A percentile compares a stretch with the other conserved stretches of the same genome.
Evolutionary conservation across 2,888 invertebrate genomes (phyloP).

Genomic region (Melitaea athalia): DNA sequence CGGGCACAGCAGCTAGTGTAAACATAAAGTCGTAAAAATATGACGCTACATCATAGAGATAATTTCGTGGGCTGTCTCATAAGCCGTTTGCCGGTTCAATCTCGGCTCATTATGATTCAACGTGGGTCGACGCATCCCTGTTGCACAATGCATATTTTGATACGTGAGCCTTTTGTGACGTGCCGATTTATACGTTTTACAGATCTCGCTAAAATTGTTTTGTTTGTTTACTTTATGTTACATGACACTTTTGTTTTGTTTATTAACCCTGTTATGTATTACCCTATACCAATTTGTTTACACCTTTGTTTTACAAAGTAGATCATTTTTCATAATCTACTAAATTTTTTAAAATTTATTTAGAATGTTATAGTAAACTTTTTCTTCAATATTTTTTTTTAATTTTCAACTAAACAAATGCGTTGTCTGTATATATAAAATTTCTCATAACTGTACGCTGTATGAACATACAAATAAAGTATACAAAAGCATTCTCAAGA

Average conservation of each 20-base stretch:
- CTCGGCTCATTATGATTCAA: slow-evolving; percentile 47
- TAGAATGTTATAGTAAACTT: too few species aligned
- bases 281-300: too few species aligned
- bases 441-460: slow-evolving; percentile 2
- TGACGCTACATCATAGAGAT: slow-evolving; percentile 24
- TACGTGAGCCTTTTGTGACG: slow-evolving; percentile 59
- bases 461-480: not conserved
- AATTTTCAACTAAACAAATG: not conserved
- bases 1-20: too few species aligned
- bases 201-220: slow-evolving; percentile 14
- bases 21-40: slow-evolving; percentile 26
- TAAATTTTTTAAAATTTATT: too few species aligned
- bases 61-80: slow-evolving; percentile 31
- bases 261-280: slow-evolving; percentile 11
- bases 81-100: slow-evolving; percentile 16
- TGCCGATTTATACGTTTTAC: slow-evolving; percentile 51
- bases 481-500: slow-evolving; percentile 7
- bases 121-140: slow-evolving; percentile 51
- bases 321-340: too few species aligned
- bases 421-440: not conserved
- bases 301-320: too few species aligned
- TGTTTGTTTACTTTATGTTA: slow-evolving; percentile 18
- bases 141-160: slow-evolving; percentile 55
- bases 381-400: not conserved
- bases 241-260: slow-evolving; percentile 15